A percentile compares a stretch with the other conserved stretches of the same genome.
These are phyloP conservation scores for Spheniscus humboldti DNA, from an alignment of 2,797 vertebrate genomes.

Conservation along the genomic window DNA sequence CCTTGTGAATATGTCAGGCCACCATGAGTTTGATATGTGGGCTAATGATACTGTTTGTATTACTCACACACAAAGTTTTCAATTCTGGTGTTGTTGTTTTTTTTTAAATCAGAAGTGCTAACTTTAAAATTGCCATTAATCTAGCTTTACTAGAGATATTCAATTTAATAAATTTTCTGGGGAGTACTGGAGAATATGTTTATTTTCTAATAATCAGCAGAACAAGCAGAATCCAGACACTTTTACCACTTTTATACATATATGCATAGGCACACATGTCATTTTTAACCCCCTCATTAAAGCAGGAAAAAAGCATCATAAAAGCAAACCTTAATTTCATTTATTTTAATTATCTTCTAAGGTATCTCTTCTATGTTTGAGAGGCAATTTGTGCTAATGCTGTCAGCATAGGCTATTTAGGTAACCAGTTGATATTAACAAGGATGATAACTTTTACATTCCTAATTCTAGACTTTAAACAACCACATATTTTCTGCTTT, in stretches of 20 bases:
- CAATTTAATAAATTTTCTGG: not conserved
- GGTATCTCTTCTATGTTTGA: not conserved
- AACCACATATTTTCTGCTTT: not conserved
- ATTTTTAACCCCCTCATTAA: not conserved
- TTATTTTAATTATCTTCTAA: not conserved
- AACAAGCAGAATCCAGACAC: not conserved
- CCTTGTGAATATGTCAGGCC: not conserved
- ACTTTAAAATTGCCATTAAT: not conserved
- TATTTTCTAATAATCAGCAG: not conserved
- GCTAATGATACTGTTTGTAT: not conserved
- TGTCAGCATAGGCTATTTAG: not conserved
- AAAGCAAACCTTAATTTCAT: not conserved
- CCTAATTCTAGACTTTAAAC: not conserved
- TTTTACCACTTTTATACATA: not conserved
- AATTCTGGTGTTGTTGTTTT: not conserved
- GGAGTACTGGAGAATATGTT: not conserved
- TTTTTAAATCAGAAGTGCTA: not conserved
- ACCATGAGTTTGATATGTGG: not conserved
- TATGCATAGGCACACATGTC: not conserved
- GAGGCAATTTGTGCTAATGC: not conserved
- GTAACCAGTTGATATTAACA: not conserved
- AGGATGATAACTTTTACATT: not conserved
- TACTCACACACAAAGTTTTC: not conserved
- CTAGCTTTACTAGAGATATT: not conserved
- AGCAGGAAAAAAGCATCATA: not conserved